These are phyloP conservation scores for Gambusia yucatana DNA, from an alignment of 2,797 vertebrate genomes.

Conservation along the genomic window DNA sequence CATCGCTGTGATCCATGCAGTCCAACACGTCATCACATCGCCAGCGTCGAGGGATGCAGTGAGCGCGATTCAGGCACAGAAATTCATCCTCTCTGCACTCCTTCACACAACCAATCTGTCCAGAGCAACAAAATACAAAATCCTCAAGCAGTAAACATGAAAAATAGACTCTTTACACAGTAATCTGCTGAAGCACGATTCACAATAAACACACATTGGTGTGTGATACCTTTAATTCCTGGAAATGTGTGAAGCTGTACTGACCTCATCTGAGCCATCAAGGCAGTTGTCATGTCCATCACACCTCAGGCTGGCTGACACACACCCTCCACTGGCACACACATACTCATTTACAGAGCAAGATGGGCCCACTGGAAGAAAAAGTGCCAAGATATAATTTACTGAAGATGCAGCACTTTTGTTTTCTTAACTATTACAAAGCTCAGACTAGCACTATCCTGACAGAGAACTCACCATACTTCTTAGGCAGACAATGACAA, in stretches of 20 bases:
- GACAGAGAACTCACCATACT: not conserved
- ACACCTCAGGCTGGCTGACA: slow-evolving; percentile 91
- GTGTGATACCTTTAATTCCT: not conserved
- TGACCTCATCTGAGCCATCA: slow-evolving; percentile 97
- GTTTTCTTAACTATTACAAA: slow-evolving; percentile 12
- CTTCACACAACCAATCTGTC: slow-evolving; percentile 92
- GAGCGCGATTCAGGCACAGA: slow-evolving; percentile 92
- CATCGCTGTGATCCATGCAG: slow-evolving; percentile 96
- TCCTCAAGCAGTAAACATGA: slow-evolving; percentile 25
- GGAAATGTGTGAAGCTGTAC: slow-evolving; percentile 32
- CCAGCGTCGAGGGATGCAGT: slow-evolving; percentile 94
- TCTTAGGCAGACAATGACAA: not conserved
- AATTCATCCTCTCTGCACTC: slow-evolving; percentile 96
- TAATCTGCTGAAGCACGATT: not conserved
- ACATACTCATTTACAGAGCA: slow-evolving; percentile 95
- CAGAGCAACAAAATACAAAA: slow-evolving; percentile 1
- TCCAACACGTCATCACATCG: slow-evolving; percentile 93
- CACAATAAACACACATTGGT: not conserved
- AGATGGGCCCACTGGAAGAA: slow-evolving; percentile 85
- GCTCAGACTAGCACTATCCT: not conserved
- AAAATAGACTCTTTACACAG: slow-evolving; percentile 15
- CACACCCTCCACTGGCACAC: slow-evolving; percentile 91
- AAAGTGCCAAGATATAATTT: slow-evolving; percentile 11
- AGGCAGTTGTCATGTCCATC: slow-evolving; percentile 94
- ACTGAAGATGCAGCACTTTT: slow-evolving; percentile 4